Base-by-base conservation (phyloP, 2,113 vertebrate genomes). In the Aldabrachelys gigantea region DNA sequence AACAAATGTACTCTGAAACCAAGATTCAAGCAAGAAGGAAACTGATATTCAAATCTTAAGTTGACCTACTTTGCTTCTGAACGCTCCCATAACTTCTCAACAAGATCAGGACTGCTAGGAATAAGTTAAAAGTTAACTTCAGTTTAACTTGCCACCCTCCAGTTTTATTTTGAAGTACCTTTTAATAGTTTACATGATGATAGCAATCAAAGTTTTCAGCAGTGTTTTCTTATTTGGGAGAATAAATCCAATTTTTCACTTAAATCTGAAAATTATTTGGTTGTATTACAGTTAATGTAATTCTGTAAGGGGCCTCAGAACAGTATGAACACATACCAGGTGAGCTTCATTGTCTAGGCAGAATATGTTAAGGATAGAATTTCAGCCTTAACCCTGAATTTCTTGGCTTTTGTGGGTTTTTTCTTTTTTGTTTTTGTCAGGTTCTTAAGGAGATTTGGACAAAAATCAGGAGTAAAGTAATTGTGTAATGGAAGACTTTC, bases 401-500 rank as follows among this genome's bases (percentile, higher is more conserved):
- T 0, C 62, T 14, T 10, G 1, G 62, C 2, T 2, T 49, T 13
- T 0, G 0, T 78, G 88, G 16, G 14, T 8, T 17, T n/a, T 65
- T 65, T 65, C 16, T 65, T 35, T 35, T 19, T 88, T 38, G 17
- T 69, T 35, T 14, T 53, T 83, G 89, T 88, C 84, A 81, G 8
- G 35, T 13, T 22, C 47, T 7, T 2, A 13, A 29, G 27, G 29
- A 82, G 41, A 76, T 6, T 24, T 22, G 56, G 86, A 31, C 41
- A 62, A 10, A 85, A 89, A 8, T 2, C 24, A 78, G 6, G 6
- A 25, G 4, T 29, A 78, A 47, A 78, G 12, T 78, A 47, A 47
- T 47, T 16, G 13, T 78, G 3, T 78, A 78, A 78, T 78, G 72
- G 72, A 76, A 47, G 38, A 22, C 4, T 78, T 78, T 25, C 47